Conservation (phyloP, 2,113 vertebrate species). For the Vidua macroura region DNA sequence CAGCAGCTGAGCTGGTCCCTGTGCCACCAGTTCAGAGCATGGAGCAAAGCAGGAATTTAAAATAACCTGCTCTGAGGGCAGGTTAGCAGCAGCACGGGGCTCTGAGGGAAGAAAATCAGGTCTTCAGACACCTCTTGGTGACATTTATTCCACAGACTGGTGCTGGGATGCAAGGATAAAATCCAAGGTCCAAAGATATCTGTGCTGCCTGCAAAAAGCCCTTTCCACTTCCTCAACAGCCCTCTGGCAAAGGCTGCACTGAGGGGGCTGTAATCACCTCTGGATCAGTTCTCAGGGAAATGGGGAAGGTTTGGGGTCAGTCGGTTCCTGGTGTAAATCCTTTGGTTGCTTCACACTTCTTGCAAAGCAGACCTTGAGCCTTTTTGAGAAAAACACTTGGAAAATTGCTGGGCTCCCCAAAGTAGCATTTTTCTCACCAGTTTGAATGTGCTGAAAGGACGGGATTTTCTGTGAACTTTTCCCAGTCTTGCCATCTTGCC, state of each 20-base stretch:
- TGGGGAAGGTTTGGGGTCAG: not conserved
- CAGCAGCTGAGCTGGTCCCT: not conserved
- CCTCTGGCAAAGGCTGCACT: not conserved
- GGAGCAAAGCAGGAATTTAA: not conserved
- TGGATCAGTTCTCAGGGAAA: not conserved
- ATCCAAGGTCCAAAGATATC: not conserved
- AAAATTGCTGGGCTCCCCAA: not conserved
- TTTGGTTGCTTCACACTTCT: not conserved
- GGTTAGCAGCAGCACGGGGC: not conserved
- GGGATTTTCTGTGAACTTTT: slow-evolving; percentile 53
- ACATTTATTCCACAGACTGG: not conserved
- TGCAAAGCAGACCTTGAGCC: not conserved
- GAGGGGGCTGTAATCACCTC: not conserved
- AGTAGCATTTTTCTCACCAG: not conserved
- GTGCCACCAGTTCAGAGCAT: not conserved
- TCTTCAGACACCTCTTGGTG: not conserved
- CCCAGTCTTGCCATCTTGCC: not conserved
- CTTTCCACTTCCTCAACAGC: not conserved
- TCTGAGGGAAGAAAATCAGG: not conserved
- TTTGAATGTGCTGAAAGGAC: slow-evolving; percentile 16
- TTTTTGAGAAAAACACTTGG: not conserved
- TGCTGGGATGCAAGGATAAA: not conserved
- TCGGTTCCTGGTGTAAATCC: not conserved
- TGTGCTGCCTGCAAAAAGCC: not conserved
- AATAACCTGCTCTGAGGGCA: not conserved